Conservation (phyloP, 2,113 vertebrate species). For the Picathartes gymnocephalus region DNA sequence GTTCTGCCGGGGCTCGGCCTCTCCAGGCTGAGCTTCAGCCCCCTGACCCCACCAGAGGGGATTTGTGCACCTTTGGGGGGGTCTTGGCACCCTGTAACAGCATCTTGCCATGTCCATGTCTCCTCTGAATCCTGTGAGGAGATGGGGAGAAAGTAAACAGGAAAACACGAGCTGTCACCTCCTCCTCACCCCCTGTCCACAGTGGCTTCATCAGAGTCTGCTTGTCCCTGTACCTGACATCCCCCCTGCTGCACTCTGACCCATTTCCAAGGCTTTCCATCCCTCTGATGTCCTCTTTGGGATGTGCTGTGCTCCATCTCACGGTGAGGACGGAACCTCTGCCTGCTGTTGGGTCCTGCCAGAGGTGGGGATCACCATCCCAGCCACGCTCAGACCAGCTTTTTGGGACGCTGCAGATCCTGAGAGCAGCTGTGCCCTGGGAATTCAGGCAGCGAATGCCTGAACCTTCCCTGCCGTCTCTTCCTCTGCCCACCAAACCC, state of each 20-base stretch:
- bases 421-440: background rate
- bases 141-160: background rate
- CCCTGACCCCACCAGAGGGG: background rate
- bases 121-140: accelerated
- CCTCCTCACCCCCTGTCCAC: background rate
- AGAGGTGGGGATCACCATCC: background rate
- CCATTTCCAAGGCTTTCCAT: background rate
- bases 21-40: background rate
- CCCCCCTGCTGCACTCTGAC: background rate
- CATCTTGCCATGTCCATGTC: accelerated
- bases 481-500: background rate
- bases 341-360: accelerated
- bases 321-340: background rate
- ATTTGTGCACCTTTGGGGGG: accelerated
- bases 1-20: background rate
- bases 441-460: background rate
- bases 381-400: background rate
- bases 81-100: background rate
- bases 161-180: accelerated
- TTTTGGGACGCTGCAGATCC: accelerated
- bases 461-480: background rate
- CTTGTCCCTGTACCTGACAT: background rate
- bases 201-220: background rate
- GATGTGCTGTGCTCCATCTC: accelerated
- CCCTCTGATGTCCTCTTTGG: accelerated